Base-by-base conservation (phyloP, 2,797 vertebrate species). In the Gymnoscopelus microlampas region DNA sequence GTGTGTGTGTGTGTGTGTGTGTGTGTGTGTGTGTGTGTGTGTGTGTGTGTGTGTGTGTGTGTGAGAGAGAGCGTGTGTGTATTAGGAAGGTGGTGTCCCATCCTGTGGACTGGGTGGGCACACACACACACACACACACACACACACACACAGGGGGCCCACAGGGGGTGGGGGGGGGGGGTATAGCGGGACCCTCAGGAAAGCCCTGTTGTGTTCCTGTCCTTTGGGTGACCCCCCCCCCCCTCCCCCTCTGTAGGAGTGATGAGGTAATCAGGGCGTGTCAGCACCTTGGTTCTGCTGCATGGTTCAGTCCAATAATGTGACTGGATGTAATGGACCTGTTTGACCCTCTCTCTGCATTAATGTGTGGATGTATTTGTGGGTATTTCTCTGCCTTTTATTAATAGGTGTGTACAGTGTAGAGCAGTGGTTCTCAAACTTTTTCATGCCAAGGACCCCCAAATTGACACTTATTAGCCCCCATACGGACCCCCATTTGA, bases 251-350 rank as follows among this genome's bases (percentile, higher is more conserved):
- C 12, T 85, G 51, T 91, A 90, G 94, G 95, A 96, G 94, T 95
- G 95, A 96, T 95, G 94, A 95, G 91, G 93, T 95, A 97, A 97
- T 96, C 95, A 96, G 92, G 93, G 86, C 87, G 94, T 95, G 95
- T 96, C 95, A 96, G 95, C 96, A 95, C 95, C 95, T 96, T 94
- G 92, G 93, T 95, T 96, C 95, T 96, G 94, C 94, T 94, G 94
- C 94, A 92, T 94, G 94, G 87, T 93, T 92, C 93, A 94, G 93
- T 95, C 95, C 95, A 94, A 89, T 95, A 95, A 95, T 94, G 94
- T 93, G 94, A 95, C 95, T 93, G 92, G 92, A 91, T 93, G 94
- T 95, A 95, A 96, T 94, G 92, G 93, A 87, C 94, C 95, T 96
- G 95, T n/a, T n/a, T n/a, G n/a, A n/a, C 19, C 19, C 19, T 19